These are phyloP conservation scores for Thysanoteuthis rhombus DNA, from an alignment of 2,888 invertebrate genomes.

Conservation along the genomic window DNA sequence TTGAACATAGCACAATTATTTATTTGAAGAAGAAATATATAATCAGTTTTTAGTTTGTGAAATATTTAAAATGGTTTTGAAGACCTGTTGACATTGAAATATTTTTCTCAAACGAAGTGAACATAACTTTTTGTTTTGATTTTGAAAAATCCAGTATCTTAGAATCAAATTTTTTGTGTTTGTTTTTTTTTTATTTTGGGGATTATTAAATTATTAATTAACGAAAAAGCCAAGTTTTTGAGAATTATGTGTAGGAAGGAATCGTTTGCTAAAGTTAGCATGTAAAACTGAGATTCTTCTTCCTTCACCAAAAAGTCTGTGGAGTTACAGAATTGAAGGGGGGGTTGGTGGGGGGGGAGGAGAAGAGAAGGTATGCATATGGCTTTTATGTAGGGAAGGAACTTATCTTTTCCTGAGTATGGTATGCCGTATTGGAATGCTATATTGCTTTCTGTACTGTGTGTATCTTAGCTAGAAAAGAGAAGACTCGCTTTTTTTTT, in stretches of 20 bases:
- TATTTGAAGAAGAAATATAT: no score
- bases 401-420: not conserved
- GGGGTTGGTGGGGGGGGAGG: not conserved
- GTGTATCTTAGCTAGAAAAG: not conserved
- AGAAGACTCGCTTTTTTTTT: not conserved
- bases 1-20: no score
- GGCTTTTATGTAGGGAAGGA: not conserved
- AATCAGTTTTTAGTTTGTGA: no score
- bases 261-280: not conserved
- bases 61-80: no score
- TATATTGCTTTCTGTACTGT: not conserved
- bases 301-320: not conserved
- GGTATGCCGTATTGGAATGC: conserved; percentile 12
- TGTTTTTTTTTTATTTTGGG: not conserved
- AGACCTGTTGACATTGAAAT: no score
- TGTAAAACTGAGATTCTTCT: not conserved
- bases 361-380: not conserved
- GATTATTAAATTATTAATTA: not conserved
- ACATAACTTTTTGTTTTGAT: no score
- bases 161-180: no score
- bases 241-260: not conserved
- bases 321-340: not conserved
- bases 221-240: not conserved
- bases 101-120: no score
- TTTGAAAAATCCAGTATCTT: no score